phyloP scores from a whole-genome alignment of 92 coral and sea anemone species.

The Heteractis magnifica region DNA sequence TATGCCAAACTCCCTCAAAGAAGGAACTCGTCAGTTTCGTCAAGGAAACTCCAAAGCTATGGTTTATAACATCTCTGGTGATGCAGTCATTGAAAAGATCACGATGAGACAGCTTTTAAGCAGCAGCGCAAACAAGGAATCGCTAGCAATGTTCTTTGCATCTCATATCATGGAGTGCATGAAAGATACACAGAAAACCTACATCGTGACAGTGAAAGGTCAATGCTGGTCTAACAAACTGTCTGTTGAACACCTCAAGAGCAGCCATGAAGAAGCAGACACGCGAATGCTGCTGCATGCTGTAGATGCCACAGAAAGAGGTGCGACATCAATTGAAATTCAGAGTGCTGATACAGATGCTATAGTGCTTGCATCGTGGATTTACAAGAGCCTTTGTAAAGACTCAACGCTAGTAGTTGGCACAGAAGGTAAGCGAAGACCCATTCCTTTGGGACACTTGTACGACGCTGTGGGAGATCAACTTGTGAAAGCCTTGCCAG shows the following conservation, averaged over 20 bases:
- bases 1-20: constrained; percentile 42
- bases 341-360: constrained; percentile 48
- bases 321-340: constrained; percentile 39
- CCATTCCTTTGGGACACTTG: constrained; percentile 36
- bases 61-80: constrained; percentile 39
- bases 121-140: constrained; percentile 32
- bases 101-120: constrained; percentile 37
- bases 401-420: constrained; percentile 26
- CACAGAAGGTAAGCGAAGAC: constrained; percentile 38
- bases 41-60: constrained; percentile 36
- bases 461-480: constrained; percentile 35
- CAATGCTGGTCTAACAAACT: constrained; percentile 33
- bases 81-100: constrained; percentile 53
- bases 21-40: constrained; percentile 40
- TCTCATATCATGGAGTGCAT: constrained; percentile 40
- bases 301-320: constrained; percentile 37
- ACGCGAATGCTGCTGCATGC: constrained; percentile 43
- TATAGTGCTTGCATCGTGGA: constrained; percentile 32
- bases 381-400: constrained; percentile 10
- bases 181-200: constrained; percentile 30
- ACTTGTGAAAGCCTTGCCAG: constrained; percentile 39
- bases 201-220: constrained; percentile 35
- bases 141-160: constrained; percentile 30
- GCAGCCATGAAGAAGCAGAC: constrained; percentile 40
- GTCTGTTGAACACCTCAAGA: constrained; percentile 26